Evolutionary conservation across 2,113 vertebrate genomes (phyloP).

Genomic region (Pelecanoides urinatrix): DNA sequence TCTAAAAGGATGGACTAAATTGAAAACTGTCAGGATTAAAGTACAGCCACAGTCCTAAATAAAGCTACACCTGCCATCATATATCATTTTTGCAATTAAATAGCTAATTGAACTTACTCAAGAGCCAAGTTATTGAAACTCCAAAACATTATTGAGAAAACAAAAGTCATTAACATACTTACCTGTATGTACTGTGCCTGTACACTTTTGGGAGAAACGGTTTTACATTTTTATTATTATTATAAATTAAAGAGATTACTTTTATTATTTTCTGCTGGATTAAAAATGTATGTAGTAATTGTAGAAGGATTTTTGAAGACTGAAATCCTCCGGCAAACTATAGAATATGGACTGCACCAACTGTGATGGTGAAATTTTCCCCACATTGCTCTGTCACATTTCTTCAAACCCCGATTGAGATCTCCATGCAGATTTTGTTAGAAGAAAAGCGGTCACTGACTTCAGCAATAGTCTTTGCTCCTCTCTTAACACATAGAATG

Average conservation of each 20-base stretch:
- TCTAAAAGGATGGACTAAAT: not conserved
- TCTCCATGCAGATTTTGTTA: not conserved
- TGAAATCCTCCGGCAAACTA: not conserved
- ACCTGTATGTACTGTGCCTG: not conserved
- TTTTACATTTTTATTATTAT: not conserved
- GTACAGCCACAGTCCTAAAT: not conserved
- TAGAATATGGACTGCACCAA: not conserved
- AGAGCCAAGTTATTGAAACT: constrained; percentile 15
- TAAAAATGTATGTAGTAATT: not conserved
- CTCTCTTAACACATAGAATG: not conserved
- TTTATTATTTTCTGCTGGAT: not conserved
- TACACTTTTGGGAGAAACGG: not conserved
- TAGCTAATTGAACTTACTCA: constrained; percentile 35
- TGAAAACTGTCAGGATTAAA: not conserved
- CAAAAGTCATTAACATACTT: not conserved
- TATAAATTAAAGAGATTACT: not conserved
- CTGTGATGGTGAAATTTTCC: not conserved
- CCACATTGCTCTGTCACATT: not conserved
- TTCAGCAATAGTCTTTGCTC: not conserved
- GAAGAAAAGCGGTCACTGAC: not conserved
- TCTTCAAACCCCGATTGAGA: not conserved
- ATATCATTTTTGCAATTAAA: constrained; percentile 36
- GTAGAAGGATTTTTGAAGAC: not conserved
- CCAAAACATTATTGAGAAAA: not conserved
- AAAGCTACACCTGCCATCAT: not conserved